Conservation (phyloP, 2,797 vertebrate species). For the Triplophysa bombifrons region DNA sequence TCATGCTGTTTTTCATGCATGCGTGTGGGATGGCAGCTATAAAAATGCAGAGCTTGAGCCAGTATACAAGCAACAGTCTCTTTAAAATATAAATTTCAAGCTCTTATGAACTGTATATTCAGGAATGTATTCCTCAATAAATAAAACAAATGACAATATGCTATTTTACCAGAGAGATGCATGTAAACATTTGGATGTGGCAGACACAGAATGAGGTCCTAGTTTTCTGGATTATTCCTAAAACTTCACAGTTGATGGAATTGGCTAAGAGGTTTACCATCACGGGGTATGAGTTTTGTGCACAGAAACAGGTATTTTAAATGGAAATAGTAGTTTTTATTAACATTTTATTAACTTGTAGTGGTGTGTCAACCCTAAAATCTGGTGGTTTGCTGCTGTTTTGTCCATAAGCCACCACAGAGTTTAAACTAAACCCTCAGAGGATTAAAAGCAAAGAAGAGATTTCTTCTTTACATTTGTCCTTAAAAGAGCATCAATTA, state of each 20-base stretch:
- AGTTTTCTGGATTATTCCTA: background rate
- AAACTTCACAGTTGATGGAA: constrained; percentile 5
- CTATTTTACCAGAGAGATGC: background rate
- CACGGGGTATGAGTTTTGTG: background rate
- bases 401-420: background rate
- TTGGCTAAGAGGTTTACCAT: background rate
- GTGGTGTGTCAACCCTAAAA: background rate
- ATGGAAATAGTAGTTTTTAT: background rate
- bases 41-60: constrained; percentile 35
- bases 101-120: background rate
- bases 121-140: background rate
- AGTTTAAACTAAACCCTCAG: background rate
- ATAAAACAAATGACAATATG: background rate
- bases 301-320: background rate
- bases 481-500: background rate
- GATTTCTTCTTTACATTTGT: background rate
- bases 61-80: background rate
- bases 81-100: background rate
- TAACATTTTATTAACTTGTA: background rate
- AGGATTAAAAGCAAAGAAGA: background rate
- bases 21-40: constrained; percentile 47
- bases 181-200: background rate
- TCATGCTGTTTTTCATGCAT: constrained; percentile 16
- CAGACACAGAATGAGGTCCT: background rate
- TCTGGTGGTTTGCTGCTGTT: background rate